phyloP scores from a whole-genome alignment of 2,113 vertebrate species.

The Otocyon megalotis region DNA sequence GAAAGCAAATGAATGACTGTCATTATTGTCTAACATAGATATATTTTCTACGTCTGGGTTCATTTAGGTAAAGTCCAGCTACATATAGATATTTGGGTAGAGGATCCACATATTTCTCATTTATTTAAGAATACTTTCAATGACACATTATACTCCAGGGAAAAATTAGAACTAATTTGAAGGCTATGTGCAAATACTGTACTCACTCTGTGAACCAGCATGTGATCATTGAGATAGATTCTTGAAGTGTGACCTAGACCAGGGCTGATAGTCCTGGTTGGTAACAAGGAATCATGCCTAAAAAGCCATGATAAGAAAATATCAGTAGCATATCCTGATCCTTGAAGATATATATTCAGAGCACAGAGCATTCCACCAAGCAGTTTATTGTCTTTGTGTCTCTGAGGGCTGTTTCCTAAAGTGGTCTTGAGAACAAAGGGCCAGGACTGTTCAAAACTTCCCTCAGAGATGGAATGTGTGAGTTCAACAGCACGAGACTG shows the following conservation, averaged over 20 bases:
- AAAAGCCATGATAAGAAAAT: neutral
- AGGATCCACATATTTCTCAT: neutral
- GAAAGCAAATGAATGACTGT: conserved; percentile 4
- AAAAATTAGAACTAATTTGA: neutral
- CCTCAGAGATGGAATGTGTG: neutral
- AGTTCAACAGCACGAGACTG: neutral
- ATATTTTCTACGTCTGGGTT: neutral
- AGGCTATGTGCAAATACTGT: neutral
- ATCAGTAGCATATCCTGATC: neutral
- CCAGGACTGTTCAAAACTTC: neutral
- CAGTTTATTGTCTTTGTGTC: conserved; percentile 20
- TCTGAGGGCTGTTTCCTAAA: conserved; percentile 28
- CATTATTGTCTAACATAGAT: neutral
- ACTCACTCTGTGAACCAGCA: neutral
- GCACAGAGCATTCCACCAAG: neutral
- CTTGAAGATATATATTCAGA: neutral
- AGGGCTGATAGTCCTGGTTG: neutral
- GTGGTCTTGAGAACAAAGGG: neutral
- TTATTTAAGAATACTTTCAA: conserved; percentile 37
- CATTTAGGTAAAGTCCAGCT: neutral
- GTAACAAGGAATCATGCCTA: neutral
- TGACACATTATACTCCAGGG: conserved; percentile 12
- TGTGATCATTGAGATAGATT: neutral
- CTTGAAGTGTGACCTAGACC: neutral
- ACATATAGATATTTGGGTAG: neutral